Evolutionary conservation across 2,797 vertebrate genomes (phyloP), one percentile per base, ranked within the genome.

Genomic region (Falco naumanni): DNA sequence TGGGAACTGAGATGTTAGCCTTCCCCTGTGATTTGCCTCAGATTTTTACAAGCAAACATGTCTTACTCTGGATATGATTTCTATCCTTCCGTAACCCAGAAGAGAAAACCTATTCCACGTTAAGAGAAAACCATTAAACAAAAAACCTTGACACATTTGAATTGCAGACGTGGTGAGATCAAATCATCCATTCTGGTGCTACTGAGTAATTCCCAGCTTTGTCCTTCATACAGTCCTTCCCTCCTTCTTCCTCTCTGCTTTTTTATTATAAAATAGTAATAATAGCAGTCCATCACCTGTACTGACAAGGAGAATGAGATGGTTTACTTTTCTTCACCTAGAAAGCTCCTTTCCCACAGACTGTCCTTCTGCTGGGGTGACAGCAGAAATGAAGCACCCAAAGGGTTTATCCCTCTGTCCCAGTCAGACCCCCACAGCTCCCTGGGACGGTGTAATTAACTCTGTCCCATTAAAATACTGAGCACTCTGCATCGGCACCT

Each of bases 281-380:
- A 88, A 84, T 26, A 63, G 33, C 48, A 80, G 78, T 92, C 84
- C 66, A 93, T 72, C 59, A 88, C 75, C 69, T 91, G 82, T 64
- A 34, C 64, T 87, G 75, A 63, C 70, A 90, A 56, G 57, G 94
- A 82, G 79, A 84, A 43, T 2, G 8, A 79, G 48, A 91, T 57
- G 53, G 50, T 84, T 92, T 85, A 56, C 66, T 82, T 69, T 66
- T 77, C 48, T 84, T 88, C 24, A 56, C 31, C n/a, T 53, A 77
- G 78, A 72, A 95, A 83, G 43, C 34, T 39, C n/a, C 48, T 84
- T 85, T 91, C 76, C 71, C 71, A 92, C 2, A 3, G 77, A 37
- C 43, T 76, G 29, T 86, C 69, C 89, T 90, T 90, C 85, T 94
- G 65, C 50, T 87, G 26, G 43, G 74, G 68, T 89, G 93, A 95